A percentile compares a stretch with the other conserved stretches of the same genome.
Evolutionary conservation across 2,888 invertebrate genomes (phyloP).

Genomic region (Pollenia angustigena): DNA sequence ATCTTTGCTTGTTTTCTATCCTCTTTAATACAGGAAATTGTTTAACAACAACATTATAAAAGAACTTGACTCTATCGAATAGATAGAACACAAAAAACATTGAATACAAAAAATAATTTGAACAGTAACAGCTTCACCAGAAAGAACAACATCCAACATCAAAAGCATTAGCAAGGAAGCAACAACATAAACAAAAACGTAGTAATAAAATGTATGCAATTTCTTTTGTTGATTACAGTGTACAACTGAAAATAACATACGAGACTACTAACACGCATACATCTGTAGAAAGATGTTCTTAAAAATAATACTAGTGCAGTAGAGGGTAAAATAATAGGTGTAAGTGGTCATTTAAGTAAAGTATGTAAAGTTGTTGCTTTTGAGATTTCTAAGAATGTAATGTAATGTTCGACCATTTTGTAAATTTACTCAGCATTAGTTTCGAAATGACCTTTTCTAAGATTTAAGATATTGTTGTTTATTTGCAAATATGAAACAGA

Average conservation of each 20-base stretch:
- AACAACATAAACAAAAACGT: constrained; percentile 35
- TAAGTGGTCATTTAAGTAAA: not conserved
- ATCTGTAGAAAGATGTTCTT: not conserved
- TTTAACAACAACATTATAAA: constrained; percentile 55
- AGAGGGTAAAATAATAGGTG: not conserved
- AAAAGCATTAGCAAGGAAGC: constrained; percentile 38
- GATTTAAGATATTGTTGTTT: too few species aligned
- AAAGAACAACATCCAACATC: constrained; percentile 39
- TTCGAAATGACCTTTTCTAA: too few species aligned
- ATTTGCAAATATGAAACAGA: too few species aligned
- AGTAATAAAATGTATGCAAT: constrained; percentile 63
- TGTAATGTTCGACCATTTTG: too few species aligned
- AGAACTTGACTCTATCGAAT: constrained; percentile 8
- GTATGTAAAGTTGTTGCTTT: not conserved
- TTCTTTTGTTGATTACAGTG: constrained; percentile 53
- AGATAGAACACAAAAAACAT: constrained; percentile 3
- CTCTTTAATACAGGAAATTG: constrained; percentile 66
- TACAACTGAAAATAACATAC: constrained; percentile 51
- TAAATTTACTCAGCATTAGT: too few species aligned
- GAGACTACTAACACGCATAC: not conserved
- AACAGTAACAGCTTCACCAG: constrained; percentile 31
- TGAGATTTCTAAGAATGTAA: too few species aligned
- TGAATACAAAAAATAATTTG: constrained; percentile 17
- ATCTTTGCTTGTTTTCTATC: constrained; percentile 3
- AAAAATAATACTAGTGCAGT: not conserved